Conservation (phyloP, 2,113 vertebrate species). For the Nannobrachium achirus region DNA sequence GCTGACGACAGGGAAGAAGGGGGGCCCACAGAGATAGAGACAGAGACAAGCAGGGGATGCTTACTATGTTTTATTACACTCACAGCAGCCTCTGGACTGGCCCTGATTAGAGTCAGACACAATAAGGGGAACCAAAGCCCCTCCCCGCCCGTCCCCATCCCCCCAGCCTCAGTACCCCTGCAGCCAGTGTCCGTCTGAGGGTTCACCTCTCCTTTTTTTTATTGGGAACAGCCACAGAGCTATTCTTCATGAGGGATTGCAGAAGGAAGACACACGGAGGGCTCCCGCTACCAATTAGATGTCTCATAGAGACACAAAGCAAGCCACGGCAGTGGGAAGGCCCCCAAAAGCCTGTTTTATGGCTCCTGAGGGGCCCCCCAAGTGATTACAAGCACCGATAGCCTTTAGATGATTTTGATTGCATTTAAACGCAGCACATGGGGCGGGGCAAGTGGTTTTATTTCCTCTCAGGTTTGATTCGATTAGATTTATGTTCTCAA, state of each 20-base stretch:
- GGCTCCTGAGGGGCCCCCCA: constrained; percentile 49
- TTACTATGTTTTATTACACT: constrained; percentile 66
- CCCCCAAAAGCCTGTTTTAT: constrained; percentile 55
- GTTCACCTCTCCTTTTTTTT: constrained; percentile 48
- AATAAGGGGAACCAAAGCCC: constrained; percentile 54
- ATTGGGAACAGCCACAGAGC: constrained; percentile 50
- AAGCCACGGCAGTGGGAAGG: constrained; percentile 38
- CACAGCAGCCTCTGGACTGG: constrained; percentile 65
- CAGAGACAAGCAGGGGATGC: constrained; percentile 48
- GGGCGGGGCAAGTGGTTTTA: too few relatives aligned
- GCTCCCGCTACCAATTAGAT: constrained; percentile 64
- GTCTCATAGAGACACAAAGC: constrained; percentile 54
- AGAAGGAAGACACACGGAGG: constrained; percentile 60
- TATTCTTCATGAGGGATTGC: constrained; percentile 44
- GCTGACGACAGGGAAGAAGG: constrained; percentile 8
- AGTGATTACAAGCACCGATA: constrained; percentile 56
- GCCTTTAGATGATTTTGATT: constrained; percentile 40
- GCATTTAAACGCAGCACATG: not conserved
- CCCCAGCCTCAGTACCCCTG: too few relatives aligned
- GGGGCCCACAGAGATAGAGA: constrained; percentile 21
- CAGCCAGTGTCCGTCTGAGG: constrained; percentile 28
- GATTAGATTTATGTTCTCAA: too few relatives aligned
- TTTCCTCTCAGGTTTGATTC: too few relatives aligned
- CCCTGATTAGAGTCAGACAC: constrained; percentile 72
- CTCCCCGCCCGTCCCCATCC: constrained; percentile 25